A percentile compares a stretch with the other conserved stretches of the same genome.
These are phyloP conservation scores for Hippolais icterina DNA, from an alignment of 2,113 vertebrate species.

Conservation along the genomic window DNA sequence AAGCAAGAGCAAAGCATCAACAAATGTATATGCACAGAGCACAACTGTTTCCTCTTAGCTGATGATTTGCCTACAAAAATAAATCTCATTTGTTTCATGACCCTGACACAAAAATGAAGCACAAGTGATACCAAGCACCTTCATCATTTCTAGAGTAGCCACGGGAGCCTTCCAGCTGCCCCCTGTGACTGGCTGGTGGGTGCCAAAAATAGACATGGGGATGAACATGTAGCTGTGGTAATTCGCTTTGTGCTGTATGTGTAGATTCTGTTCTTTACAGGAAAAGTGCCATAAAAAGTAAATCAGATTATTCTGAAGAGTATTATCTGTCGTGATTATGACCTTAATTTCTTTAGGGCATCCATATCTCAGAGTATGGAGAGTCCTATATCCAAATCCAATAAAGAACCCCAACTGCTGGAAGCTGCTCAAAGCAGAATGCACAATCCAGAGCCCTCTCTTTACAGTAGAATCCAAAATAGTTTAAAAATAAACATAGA, in stretches of 20 bases:
- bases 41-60: conserved; percentile 15
- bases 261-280: not conserved
- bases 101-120: not conserved
- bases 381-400: not conserved
- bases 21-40: not conserved
- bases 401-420: not conserved
- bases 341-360: not conserved
- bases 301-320: not conserved
- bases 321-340: not conserved
- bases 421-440: not conserved
- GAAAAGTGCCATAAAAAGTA: not conserved
- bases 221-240: not conserved
- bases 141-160: not conserved
- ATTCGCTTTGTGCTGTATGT: accelerated
- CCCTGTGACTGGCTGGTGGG: not conserved
- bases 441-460: not conserved
- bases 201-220: not conserved
- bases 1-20: not conserved
- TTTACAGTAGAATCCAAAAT: not conserved
- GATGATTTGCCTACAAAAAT: not conserved
- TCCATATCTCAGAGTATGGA: not conserved
- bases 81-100: not conserved
- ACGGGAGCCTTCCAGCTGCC: not conserved
- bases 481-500: not conserved
- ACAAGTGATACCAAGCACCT: not conserved